Evolutionary conservation across 1,140 invertebrate species (phyloP).

Genomic region (Drosophila varians): DNA sequence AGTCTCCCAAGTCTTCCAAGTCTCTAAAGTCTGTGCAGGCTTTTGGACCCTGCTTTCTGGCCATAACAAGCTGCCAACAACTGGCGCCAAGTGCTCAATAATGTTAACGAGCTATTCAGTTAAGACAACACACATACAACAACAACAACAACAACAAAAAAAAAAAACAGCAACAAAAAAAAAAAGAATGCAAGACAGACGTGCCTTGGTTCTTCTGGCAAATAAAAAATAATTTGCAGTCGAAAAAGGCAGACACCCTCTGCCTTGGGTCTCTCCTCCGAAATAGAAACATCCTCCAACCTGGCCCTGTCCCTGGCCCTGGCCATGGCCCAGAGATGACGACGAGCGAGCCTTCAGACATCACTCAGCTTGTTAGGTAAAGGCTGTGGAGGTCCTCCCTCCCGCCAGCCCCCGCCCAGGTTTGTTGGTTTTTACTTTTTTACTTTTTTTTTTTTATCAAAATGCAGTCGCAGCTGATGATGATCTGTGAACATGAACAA

Average conservation of each 20-base stretch:
- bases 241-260: constrained; percentile 58
- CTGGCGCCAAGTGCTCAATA: constrained; percentile 83
- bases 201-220: constrained; percentile 67
- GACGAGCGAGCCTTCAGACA: constrained; percentile 37
- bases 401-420: constrained; percentile 14
- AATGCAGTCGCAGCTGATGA: constrained; percentile 82
- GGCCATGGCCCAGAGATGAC: neutral
- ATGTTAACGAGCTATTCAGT: constrained; percentile 83
- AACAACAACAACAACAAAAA: constrained; percentile 4
- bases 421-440: constrained; percentile 52
- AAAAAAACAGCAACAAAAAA: constrained; percentile 22
- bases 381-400: constrained; percentile 12
- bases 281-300: constrained; percentile 74
- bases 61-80: constrained; percentile 82
- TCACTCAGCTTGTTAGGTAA: constrained; percentile 74
- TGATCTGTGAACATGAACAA: constrained; percentile 82
- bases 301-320: too few species aligned
- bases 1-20: neutral
- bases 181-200: constrained; percentile 49
- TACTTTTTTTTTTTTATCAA: constrained; percentile 72
- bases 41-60: constrained; percentile 31
- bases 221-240: constrained; percentile 82
- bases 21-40: neutral
- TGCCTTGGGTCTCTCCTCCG: constrained; percentile 35
- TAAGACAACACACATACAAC: constrained; percentile 70